These are phyloP conservation scores for Dichetophora obliterata DNA, from an alignment of 2,888 invertebrate genomes.

Conservation along the genomic window DNA sequence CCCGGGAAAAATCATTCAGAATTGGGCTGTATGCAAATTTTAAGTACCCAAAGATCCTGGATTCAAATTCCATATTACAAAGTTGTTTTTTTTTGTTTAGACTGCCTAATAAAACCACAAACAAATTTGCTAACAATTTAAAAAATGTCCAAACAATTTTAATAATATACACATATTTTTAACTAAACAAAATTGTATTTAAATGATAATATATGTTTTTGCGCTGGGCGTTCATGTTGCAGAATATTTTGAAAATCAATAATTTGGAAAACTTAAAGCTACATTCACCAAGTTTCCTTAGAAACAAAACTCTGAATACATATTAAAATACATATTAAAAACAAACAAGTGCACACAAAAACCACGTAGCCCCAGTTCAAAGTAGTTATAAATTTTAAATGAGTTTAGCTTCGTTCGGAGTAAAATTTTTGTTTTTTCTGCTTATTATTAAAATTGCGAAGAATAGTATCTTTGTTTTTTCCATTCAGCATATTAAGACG, in stretches of 20 bases:
- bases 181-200: background rate
- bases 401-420: background rate
- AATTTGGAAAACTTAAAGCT: constrained; percentile 15
- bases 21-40: too few species aligned
- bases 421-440: background rate
- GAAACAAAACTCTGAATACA: background rate
- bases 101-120: too few species aligned
- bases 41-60: too few species aligned
- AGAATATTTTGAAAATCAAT: background rate
- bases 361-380: background rate
- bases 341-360: background rate
- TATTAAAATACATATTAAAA: too few species aligned
- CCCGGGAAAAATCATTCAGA: too few species aligned
- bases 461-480: background rate
- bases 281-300: constrained; percentile 14
- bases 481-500: background rate
- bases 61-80: too few species aligned
- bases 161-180: too few species aligned
- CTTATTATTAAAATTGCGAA: background rate
- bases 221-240: background rate
- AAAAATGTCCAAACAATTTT: too few species aligned
- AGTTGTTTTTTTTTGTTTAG: too few species aligned
- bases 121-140: too few species aligned
- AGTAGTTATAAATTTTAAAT: background rate
- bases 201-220: background rate